Evolutionary conservation across 2,797 vertebrate genomes (phyloP).

Genomic region (Malurus leucopterus): DNA sequence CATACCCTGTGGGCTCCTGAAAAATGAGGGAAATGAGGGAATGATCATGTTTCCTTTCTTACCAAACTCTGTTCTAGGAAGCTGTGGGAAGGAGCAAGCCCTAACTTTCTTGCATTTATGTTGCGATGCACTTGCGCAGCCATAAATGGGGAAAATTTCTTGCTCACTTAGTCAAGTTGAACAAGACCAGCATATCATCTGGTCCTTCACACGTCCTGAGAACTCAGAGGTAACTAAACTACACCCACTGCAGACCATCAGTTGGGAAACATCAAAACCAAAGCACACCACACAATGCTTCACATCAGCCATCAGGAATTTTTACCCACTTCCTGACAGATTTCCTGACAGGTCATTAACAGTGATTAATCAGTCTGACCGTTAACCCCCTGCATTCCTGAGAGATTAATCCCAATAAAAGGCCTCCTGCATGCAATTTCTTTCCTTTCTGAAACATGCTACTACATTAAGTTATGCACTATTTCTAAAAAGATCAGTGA

Average conservation of each 20-base stretch:
- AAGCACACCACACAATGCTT: slow-evolving; percentile 40
- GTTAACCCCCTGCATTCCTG: slow-evolving; percentile 75
- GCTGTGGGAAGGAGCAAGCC: not conserved
- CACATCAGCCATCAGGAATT: slow-evolving; percentile 69
- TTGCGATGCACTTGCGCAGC: rapidly evolving
- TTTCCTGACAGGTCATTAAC: slow-evolving; percentile 68
- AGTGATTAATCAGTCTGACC: slow-evolving; percentile 62
- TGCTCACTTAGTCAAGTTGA: not conserved
- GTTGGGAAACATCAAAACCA: slow-evolving; percentile 52
- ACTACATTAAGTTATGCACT: slow-evolving; percentile 49
- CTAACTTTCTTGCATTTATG: not conserved
- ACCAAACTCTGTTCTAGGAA: slow-evolving; percentile 1
- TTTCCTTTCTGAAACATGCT: slow-evolving; percentile 62
- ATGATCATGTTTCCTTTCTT: not conserved
- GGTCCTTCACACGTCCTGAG: not conserved
- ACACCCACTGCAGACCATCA: not conserved
- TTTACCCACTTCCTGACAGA: slow-evolving; percentile 66
- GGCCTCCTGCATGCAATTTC: slow-evolving; percentile 56
- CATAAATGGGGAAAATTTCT: not conserved
- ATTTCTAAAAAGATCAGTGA: slow-evolving; percentile 43
- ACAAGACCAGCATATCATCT: not conserved
- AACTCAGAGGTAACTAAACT: slow-evolving; percentile 7
- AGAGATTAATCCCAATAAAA: slow-evolving; percentile 61
- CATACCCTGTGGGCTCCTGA: not conserved
- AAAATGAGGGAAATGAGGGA: not conserved